Base-by-base conservation (phyloP, 2,888 invertebrate genomes). In the Drosophila mimica region DNA sequence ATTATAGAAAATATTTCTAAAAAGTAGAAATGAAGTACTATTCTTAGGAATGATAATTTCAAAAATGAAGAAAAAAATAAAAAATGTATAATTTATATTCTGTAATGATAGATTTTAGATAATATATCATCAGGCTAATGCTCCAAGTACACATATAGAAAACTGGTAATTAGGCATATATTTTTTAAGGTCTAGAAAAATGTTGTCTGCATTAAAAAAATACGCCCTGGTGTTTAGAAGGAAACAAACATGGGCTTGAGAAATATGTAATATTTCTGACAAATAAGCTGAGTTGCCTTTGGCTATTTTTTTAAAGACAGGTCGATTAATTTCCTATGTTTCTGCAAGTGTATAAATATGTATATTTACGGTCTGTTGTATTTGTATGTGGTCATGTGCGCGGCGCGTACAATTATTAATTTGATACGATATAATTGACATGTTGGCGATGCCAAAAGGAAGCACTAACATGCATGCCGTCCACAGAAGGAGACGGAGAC, bases 371-470 rank as follows among this genome's bases (percentile, higher is more conserved):
- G 33, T 67, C 33, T 59, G 49, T 56, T 43, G 61, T 49, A 6
- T 65, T 5, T 63, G 65, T 71, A 52, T 76, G 67, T 72, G 67
- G 20, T 61, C 60, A 67, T 76, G 76, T 67, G 79, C 82, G 70
- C 77, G 69, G 80, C 86, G 81, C 81, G 84, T 88, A 90, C 85
- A 88, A 90, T 91, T 90, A 89, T 90, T 89, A 89, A 90, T 89
- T 89, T 90, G 88, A 91, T 90, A 89, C 86, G 89, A 91, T 88
- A 91, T 90, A 90, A 90, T 91, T 91, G 90, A 90, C 90, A 90
- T 91, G 90, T 90, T 91, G 90, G 83, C 89, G 90, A 89, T 88
- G 86, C 81, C 80, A 89, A 81, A 82, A 84, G 85, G 80, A 79
- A 82, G 83, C 82, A 78, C 71, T 81, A 84, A 83, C 80, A 83